Conservation (phyloP, 2,113 vertebrate genomes). For the Protomyctophum bolini region DNA sequence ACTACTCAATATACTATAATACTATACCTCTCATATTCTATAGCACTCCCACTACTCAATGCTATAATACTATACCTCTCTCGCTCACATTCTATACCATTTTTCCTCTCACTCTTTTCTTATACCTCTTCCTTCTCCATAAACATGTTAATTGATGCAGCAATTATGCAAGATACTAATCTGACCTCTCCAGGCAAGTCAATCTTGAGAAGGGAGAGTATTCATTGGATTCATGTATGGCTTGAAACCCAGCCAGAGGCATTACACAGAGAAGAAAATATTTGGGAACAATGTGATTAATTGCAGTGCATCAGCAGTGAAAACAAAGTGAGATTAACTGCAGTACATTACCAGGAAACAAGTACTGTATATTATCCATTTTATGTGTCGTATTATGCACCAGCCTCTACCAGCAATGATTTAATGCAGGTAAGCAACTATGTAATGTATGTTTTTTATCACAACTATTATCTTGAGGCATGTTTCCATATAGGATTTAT, state of each 20-base stretch:
- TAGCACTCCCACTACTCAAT: background rate
- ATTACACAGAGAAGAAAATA: conserved; percentile 57
- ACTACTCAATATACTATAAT: conserved; percentile 11
- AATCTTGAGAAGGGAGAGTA: conserved; percentile 54
- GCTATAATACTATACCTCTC: background rate
- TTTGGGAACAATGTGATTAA: conserved; percentile 55
- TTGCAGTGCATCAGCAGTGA: conserved; percentile 29
- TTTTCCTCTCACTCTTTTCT: conserved; percentile 1
- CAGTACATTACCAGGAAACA: conserved; percentile 30
- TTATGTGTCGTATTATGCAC: background rate
- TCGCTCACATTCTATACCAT: background rate
- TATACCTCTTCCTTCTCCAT: conserved; percentile 39
- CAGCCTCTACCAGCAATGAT: conserved; percentile 15
- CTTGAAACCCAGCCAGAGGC: conserved; percentile 47
- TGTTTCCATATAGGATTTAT: conserved; percentile 10
- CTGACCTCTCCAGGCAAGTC: conserved; percentile 58
- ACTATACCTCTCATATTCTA: background rate
- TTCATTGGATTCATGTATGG: conserved; percentile 42
- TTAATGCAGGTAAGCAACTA: conserved; percentile 19
- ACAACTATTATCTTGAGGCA: background rate
- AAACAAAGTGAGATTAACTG: conserved; percentile 40
- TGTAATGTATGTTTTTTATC: background rate
- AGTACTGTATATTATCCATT: conserved; percentile 6
- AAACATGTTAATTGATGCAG: conserved; percentile 72
- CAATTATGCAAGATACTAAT: conserved; percentile 70